phyloP scores from a whole-genome alignment of 2,113 vertebrate genomes.

The Cebidichthys violaceus region DNA sequence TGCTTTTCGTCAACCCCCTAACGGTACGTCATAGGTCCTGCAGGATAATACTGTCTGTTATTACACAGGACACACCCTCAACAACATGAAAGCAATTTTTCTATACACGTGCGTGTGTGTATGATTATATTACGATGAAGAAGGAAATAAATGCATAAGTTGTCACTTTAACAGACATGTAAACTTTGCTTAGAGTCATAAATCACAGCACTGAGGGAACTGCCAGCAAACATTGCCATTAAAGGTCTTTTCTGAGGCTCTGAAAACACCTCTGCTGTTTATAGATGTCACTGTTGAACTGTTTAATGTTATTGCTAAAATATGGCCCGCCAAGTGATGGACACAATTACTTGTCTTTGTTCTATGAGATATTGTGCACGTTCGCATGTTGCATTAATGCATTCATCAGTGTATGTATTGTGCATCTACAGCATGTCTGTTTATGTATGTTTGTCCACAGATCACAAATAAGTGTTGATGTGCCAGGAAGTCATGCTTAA shows the following conservation, averaged over 20 bases:
- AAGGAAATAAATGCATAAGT: not conserved
- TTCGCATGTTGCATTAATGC: conserved; percentile 18
- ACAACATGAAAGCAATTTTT: not conserved
- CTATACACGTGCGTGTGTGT: not conserved
- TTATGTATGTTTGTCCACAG: conserved; percentile 14
- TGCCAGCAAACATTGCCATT: conserved; percentile 38
- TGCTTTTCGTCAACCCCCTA: conserved; percentile 6
- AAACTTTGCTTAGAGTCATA: conserved; percentile 20
- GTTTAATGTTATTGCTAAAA: conserved; percentile 22
- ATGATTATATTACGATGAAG: not conserved
- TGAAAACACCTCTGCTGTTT: conserved; percentile 35
- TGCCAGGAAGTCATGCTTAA: conserved; percentile 58
- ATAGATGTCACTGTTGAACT: not conserved
- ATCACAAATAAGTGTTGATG: conserved; percentile 42
- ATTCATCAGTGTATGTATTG: not conserved
- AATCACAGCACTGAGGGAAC: conserved; percentile 28
- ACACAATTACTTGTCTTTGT: not conserved
- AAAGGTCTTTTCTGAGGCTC: conserved; percentile 34
- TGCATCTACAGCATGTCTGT: conserved; percentile 11
- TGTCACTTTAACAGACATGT: conserved; percentile 9
- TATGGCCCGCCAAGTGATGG: not conserved
- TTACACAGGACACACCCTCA: not conserved
- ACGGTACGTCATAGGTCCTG: conserved; percentile 10
- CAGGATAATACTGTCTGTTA: not conserved
- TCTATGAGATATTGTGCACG: not conserved